Evolutionary conservation across 1,140 invertebrate genomes (phyloP), one percentile per base, ranked within the genome.

Genomic region (Polyergus mexicanus): DNA sequence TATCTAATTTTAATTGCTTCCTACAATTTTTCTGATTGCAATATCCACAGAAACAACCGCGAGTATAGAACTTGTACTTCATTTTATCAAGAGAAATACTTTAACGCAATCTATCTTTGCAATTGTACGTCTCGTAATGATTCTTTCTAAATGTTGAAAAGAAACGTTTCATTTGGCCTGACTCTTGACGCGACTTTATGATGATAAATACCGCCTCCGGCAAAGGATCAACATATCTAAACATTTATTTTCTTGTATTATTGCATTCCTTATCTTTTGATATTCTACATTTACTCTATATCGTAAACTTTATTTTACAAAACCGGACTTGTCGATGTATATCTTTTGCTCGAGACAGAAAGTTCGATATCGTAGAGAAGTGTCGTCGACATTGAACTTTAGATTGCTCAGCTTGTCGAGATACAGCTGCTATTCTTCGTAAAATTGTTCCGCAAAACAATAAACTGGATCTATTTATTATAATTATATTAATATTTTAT

Each of bases 221-320:
- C 16, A 10, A 19, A 76, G 62, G 10, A 28, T 22, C 56, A 62
- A 63, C 32, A 63, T 6, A 16, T 8, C 19, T 13, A 41, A 66
- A 19, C 38, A 62, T 76, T 76, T 76, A 38, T 41, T 76, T 76
- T 6, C 2, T 41, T 63, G 16, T 69, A 41, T 16, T 63, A 22
- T 19, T 25, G 22, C 16, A 10, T 62, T 16, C 19, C 44, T 76
- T 63, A 13, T 44, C 19, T 25, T 28, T 41, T 44, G 16, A 41
- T 16, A 11, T 75, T 60, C 4, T 28, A 38, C 1, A 32, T 44
- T 51, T 13, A 44, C 25, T 16, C 11, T n/a, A 2, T 7, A 38
- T n/a, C 6, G 22, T 3, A 1, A 44, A 11, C 38, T 65, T 47
- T 65, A 77, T 63, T 11, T 77, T 47, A 16, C 11, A 28, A 28